A percentile compares a stretch with the other conserved stretches of the same genome.
Evolutionary conservation across 2,113 vertebrate species (phyloP).

Genomic region (Ceyx melanurus): DNA sequence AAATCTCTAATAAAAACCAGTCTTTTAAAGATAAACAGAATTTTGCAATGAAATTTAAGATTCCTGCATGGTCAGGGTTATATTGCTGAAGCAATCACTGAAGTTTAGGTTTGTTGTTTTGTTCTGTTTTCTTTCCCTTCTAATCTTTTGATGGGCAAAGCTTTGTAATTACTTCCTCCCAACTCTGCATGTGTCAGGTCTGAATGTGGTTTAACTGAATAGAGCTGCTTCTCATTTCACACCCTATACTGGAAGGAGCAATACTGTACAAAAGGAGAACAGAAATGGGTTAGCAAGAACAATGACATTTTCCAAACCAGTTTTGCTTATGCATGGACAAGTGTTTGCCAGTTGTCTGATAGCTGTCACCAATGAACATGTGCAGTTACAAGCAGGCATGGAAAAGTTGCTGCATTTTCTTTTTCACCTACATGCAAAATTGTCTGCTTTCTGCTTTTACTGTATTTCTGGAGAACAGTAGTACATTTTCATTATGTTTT

Average conservation of each 20-base stretch:
- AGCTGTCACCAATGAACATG: background rate
- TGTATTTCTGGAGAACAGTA: background rate
- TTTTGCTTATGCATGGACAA: background rate
- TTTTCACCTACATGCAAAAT: background rate
- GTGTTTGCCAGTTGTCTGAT: background rate
- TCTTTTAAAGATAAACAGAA: background rate
- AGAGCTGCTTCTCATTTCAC: slow-evolving; percentile 6
- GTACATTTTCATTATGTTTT: background rate
- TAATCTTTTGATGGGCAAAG: background rate
- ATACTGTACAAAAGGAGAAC: background rate
- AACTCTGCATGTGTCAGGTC: background rate
- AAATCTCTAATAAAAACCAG: background rate
- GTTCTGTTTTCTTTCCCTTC: background rate
- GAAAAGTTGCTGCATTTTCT: background rate
- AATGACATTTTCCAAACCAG: background rate
- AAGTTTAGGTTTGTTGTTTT: background rate
- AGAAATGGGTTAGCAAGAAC: background rate
- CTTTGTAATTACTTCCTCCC: background rate
- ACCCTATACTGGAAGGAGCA: background rate
- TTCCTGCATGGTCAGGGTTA: background rate
- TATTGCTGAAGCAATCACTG: background rate
- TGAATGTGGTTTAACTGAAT: slow-evolving; percentile 1
- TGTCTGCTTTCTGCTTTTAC: background rate
- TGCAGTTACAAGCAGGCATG: background rate
- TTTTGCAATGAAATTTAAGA: background rate